phyloP scores from a whole-genome alignment of 2,113 vertebrate genomes.

The Coturnix japonica region DNA sequence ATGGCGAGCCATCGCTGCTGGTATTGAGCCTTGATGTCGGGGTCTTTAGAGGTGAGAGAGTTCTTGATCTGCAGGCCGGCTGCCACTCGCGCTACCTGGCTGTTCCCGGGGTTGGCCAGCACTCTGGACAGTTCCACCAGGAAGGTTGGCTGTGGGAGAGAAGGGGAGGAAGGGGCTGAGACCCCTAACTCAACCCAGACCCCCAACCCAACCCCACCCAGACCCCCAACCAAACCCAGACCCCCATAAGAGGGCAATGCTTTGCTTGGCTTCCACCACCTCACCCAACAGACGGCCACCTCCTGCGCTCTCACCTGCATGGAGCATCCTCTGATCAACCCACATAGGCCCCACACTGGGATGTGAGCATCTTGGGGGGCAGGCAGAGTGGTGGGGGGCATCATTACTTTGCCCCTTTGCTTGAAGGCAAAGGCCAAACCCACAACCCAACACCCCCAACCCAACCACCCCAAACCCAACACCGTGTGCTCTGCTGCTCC shows the following conservation, averaged over 20 bases:
- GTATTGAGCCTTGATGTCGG: conserved; percentile 93
- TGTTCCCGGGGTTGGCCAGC: conserved; percentile 96
- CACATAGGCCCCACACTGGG: accelerated
- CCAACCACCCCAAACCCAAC: not conserved
- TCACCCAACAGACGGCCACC: not conserved
- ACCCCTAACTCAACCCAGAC: not conserved
- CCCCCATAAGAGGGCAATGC: not conserved
- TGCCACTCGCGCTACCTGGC: conserved; percentile 95
- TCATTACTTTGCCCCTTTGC: not conserved
- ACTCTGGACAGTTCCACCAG: conserved; percentile 97
- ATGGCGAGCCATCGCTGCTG: conserved; percentile 98
- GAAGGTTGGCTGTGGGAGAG: conserved; percentile 87
- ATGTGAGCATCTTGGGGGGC: accelerated
- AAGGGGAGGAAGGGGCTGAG: not conserved
- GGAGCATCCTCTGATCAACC: not conserved
- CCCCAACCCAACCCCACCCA: not conserved
- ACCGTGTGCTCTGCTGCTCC: too few relatives aligned
- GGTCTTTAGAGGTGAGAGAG: conserved; percentile 97
- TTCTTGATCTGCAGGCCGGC: conserved; percentile 98
- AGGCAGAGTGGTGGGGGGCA: accelerated
- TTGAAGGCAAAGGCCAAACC: accelerated
- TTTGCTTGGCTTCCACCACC: not conserved
- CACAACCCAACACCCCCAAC: too few relatives aligned
- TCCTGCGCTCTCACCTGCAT: not conserved
- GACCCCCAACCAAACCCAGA: not conserved